Conservation (phyloP, 2,113 vertebrate genomes). For the Tenebrosternarchus preto region DNA sequence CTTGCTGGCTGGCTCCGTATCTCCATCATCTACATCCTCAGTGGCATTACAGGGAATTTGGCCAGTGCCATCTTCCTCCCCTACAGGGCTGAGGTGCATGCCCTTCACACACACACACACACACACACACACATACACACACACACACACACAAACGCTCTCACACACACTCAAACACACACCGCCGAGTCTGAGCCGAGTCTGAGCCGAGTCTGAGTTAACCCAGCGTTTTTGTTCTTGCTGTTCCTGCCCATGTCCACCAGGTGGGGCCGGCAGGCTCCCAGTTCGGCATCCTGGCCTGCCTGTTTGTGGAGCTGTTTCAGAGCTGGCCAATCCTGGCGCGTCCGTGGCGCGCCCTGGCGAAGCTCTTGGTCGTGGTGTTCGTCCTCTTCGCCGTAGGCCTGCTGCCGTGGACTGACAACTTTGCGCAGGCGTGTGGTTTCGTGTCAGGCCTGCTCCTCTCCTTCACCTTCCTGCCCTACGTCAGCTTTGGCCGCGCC, state of each 20-base stretch:
- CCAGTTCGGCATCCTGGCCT: constrained; percentile 97
- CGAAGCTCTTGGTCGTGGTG: constrained; percentile 92
- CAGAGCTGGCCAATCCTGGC: constrained; percentile 99
- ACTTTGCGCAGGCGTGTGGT: constrained; percentile 95
- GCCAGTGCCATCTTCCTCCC: constrained; percentile 97
- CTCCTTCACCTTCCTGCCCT: constrained; percentile 96
- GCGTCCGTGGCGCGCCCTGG: constrained; percentile 91
- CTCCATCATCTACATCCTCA: constrained; percentile 97
- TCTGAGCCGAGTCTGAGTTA: background rate
- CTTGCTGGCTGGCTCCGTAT: constrained; percentile 97
- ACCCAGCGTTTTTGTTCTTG: background rate
- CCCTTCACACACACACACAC: constrained; percentile 57
- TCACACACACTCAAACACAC: too few species aligned
- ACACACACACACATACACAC: too few species aligned
- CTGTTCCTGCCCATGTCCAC: constrained; percentile 56
- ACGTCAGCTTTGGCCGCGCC: constrained; percentile 95
- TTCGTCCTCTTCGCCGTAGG: constrained; percentile 96
- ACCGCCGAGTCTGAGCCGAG: too few species aligned
- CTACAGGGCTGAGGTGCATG: constrained; percentile 95
- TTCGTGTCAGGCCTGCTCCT: constrained; percentile 97
- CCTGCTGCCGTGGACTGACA: constrained; percentile 97
- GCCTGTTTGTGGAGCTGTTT: constrained; percentile 97
- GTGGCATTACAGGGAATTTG: constrained; percentile 95
- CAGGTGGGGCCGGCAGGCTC: constrained; percentile 97
- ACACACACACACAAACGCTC: too few species aligned